Base-by-base conservation (phyloP, 2,113 vertebrate genomes). In the Fregetta grallaria region DNA sequence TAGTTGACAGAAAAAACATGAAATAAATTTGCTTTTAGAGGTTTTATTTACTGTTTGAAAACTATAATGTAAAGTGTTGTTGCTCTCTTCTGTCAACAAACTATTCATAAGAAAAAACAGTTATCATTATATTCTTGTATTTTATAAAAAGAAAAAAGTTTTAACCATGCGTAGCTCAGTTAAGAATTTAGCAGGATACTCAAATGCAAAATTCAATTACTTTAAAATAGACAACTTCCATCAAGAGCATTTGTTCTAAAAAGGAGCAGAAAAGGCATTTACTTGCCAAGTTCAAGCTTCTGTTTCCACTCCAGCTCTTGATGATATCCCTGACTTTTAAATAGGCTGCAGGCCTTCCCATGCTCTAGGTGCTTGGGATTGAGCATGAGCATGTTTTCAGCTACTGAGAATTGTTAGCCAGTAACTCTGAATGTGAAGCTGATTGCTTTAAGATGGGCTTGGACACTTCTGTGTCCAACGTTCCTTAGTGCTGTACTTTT, bases 211-310 rank as follows among this genome's bases (percentile, higher is more conserved):
- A 73, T 78, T 50, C 32, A 86, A 5, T 65, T 79, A 67, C 32
- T 88, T 94, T 72, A 73, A 88, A 94, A 73, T 50, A 72, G 34
- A 55, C 52, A 49, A 26, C 34, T 78, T 74, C 65, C 12, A 45
- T 85, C 70, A 81, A 70, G 47, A 45, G 53, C 78, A 44, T 42
- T 50, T 85, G 18, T 84, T 83, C 68, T 90, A 58, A 82, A 91
- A 90, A 78, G 66, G 73, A 89, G 21, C 14, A 10, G 91, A 92
- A 91, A 90, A 96, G 84, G 26, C 66, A 50, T 86, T 76, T 90
- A 45, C 36, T 92, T 97, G 89, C 74, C 62, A 95, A 73, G 77
- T 62, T 91, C 44, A 94, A 86, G 30, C 23, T 86, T 71, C 30
- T 75, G 27, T 74, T 92, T 79, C 75, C 78, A 23, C 45, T 80